Conservation (phyloP, 1,140 invertebrate species). For the Bombyx mandarina region DNA sequence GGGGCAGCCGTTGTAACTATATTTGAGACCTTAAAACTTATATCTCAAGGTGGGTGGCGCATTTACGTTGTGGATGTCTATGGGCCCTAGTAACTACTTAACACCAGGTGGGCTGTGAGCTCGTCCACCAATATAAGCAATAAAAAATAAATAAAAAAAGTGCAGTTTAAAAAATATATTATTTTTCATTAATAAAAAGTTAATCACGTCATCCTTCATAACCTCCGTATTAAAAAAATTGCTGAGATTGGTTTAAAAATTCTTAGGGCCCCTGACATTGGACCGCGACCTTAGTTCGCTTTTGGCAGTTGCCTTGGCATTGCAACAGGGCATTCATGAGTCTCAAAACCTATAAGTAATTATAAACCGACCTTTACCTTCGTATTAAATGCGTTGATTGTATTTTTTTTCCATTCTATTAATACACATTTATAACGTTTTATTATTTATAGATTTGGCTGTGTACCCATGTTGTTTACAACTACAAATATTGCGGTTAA, state of each 20-base stretch:
- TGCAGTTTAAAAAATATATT: too few species aligned
- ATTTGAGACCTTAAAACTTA: too few species aligned
- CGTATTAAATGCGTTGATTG: constrained; percentile 6
- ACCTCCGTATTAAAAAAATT: constrained; percentile 11
- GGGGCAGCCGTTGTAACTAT: too few species aligned
- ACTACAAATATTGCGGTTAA: too few species aligned
- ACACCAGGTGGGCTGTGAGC: too few species aligned
- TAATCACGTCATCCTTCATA: too few species aligned
- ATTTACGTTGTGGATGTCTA: too few species aligned
- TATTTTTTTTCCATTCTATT: not conserved
- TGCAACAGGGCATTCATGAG: constrained; percentile 31
- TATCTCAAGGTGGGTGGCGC: too few species aligned
- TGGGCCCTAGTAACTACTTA: too few species aligned
- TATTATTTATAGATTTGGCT: constrained; percentile 5
- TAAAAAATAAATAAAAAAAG: too few species aligned
- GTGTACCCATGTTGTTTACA: not conserved
- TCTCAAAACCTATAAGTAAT: constrained; percentile 45
- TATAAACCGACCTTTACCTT: constrained; percentile 43
- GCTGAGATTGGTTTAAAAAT: constrained; percentile 24
- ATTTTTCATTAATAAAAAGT: too few species aligned
- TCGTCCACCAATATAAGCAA: too few species aligned
- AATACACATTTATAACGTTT: constrained; percentile 4
- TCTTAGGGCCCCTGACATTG: constrained; percentile 65
- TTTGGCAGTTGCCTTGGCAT: constrained; percentile 65
- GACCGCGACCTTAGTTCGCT: constrained; percentile 43